phyloP scores from a whole-genome alignment of 2,113 vertebrate genomes.

The Protobothrops mucrosquamatus region DNA sequence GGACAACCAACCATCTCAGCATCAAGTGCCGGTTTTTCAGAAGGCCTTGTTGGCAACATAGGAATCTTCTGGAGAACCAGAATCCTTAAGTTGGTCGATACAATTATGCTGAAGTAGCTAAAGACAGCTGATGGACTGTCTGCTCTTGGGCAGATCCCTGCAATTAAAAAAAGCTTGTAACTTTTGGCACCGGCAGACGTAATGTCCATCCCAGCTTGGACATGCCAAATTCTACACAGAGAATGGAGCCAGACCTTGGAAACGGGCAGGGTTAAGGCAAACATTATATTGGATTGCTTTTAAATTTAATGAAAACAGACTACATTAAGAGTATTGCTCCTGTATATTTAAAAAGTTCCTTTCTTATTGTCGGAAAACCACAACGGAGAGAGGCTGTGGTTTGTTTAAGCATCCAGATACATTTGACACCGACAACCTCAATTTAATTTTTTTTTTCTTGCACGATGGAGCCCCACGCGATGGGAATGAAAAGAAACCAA shows the following conservation, averaged over 20 bases:
- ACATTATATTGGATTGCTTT: neutral
- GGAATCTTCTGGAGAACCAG: neutral
- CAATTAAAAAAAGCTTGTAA: neutral
- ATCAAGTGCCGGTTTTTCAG: neutral
- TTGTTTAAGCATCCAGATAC: neutral
- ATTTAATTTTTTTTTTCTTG: neutral
- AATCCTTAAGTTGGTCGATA: neutral
- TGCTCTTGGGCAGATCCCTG: neutral
- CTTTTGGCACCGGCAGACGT: neutral
- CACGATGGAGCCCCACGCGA: neutral
- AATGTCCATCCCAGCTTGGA: neutral
- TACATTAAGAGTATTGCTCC: neutral
- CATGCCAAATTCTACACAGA: neutral
- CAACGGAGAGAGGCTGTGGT: neutral
- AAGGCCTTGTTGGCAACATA: neutral
- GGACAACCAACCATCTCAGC: neutral
- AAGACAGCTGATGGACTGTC: constrained; percentile 28
- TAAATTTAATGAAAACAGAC: neutral
- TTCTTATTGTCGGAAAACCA: neutral
- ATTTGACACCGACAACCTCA: neutral
- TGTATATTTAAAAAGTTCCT: neutral
- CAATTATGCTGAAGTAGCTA: neutral
- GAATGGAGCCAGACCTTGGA: neutral
- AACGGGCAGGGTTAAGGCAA: neutral
- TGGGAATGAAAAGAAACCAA: neutral